Conservation (phyloP, 2,797 vertebrate genomes). For the Scarus forsteni region DNA sequence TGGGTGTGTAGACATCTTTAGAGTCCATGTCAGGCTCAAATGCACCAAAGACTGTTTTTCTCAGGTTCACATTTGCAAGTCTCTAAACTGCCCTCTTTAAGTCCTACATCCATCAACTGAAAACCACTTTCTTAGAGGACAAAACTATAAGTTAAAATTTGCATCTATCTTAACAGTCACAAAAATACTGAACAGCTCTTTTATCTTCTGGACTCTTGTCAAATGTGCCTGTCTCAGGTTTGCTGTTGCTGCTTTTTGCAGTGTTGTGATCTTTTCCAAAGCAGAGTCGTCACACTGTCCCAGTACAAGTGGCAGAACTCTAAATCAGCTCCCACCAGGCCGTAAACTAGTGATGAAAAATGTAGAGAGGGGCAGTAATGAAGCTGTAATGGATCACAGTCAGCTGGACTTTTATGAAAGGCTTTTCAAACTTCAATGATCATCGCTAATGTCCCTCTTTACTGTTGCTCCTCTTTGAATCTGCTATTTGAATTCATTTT, state of each 20-base stretch:
- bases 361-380: constrained; percentile 8
- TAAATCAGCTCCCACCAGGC: background rate
- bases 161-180: background rate
- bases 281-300: background rate
- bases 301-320: constrained; percentile 5
- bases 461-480: background rate
- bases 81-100: too few species aligned
- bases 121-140: too few species aligned
- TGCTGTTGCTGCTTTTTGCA: constrained; percentile 6
- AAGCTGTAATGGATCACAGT: constrained; percentile 3
- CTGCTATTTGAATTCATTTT: background rate
- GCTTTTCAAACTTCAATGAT: constrained; percentile 14
- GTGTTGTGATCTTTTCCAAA: constrained; percentile 2
- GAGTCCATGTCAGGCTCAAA: too few species aligned
- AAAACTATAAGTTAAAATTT: too few species aligned
- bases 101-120: too few species aligned
- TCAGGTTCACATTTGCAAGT: too few species aligned
- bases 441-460: background rate
- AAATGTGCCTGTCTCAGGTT: background rate
- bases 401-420: background rate
- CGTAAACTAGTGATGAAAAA: constrained; percentile 12
- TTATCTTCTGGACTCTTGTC: background rate
- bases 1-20: too few species aligned
- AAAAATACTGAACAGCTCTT: background rate
- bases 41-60: too few species aligned